Conservation (phyloP, 2,113 vertebrate genomes). For the Bettongia penicillata region DNA sequence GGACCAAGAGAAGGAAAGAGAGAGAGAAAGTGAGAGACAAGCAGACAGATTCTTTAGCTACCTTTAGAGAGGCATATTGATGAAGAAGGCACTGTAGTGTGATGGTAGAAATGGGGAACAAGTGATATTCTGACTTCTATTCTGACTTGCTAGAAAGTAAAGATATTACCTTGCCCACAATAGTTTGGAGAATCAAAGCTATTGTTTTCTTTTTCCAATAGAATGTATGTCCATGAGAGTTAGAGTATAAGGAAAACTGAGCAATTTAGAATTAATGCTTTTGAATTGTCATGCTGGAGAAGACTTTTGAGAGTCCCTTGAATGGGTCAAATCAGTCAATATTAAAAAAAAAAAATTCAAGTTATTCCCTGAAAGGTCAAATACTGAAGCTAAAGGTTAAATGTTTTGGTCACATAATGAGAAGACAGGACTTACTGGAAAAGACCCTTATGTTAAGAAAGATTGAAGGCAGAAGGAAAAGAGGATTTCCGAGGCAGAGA, state of each 20-base stretch:
- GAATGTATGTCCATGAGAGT: background rate
- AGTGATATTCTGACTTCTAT: background rate
- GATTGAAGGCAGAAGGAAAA: background rate
- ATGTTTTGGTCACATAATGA: background rate
- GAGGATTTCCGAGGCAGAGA: background rate
- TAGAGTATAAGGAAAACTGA: background rate
- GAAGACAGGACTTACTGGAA: background rate
- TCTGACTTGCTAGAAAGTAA: background rate
- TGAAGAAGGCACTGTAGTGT: background rate
- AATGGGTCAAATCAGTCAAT: background rate
- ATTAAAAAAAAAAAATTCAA: background rate
- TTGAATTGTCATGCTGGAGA: background rate
- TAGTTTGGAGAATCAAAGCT: background rate
- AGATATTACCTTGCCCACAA: background rate
- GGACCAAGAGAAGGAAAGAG: background rate
- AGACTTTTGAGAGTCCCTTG: background rate
- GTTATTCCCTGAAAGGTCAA: background rate
- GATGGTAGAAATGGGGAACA: background rate
- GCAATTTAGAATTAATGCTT: background rate
- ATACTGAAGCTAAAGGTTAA: background rate
- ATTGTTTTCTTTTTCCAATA: background rate
- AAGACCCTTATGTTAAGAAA: background rate
- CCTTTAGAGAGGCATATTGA: background rate
- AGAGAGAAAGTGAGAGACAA: background rate
- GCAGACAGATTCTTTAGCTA: background rate